These are phyloP conservation scores for Siderastrea radians DNA, from an alignment of 92 coral and sea anemone species.

Conservation along the genomic window DNA sequence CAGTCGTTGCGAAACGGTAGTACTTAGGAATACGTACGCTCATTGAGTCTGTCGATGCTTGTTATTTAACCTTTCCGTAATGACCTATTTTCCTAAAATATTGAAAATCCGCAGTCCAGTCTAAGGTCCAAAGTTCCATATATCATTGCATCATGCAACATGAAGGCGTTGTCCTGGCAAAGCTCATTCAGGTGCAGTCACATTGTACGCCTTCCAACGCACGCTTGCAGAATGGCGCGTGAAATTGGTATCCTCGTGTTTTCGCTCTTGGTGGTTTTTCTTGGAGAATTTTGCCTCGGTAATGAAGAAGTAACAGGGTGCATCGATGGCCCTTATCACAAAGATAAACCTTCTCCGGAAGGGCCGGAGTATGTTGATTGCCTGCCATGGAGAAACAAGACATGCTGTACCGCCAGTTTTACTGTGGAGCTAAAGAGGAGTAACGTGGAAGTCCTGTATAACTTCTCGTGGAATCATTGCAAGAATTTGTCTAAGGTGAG, in stretches of 20 bases:
- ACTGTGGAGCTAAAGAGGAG: slow-evolving; percentile 70
- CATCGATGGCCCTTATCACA: slow-evolving; percentile 76
- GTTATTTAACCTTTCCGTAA: too few species aligned
- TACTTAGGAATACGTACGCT: too few species aligned
- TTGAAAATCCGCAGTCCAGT: too few species aligned
- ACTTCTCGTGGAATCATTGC: slow-evolving; percentile 93
- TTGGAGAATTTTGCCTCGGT: slow-evolving; percentile 6
- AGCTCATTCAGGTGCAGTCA: too few species aligned
- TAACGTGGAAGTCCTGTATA: slow-evolving; percentile 77
- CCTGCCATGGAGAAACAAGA: slow-evolving; percentile 78
- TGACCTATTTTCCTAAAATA: too few species aligned
- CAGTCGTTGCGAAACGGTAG: too few species aligned
- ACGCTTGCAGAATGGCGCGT: slow-evolving; percentile 31
- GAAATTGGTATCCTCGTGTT: background rate
- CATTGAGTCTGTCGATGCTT: too few species aligned
- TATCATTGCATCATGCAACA: too few species aligned
- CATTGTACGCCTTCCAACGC: background rate
- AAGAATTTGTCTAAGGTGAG: slow-evolving; percentile 82
- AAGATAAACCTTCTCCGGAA: slow-evolving; percentile 77
- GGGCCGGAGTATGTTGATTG: slow-evolving; percentile 79
- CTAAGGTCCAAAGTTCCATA: too few species aligned
- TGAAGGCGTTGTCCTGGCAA: too few species aligned
- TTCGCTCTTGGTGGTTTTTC: background rate
- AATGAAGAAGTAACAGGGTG: slow-evolving; percentile 60
- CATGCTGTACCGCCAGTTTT: slow-evolving; percentile 90